Conservation (phyloP, 1,140 invertebrate species). For the Aleiodes sp. region DNA sequence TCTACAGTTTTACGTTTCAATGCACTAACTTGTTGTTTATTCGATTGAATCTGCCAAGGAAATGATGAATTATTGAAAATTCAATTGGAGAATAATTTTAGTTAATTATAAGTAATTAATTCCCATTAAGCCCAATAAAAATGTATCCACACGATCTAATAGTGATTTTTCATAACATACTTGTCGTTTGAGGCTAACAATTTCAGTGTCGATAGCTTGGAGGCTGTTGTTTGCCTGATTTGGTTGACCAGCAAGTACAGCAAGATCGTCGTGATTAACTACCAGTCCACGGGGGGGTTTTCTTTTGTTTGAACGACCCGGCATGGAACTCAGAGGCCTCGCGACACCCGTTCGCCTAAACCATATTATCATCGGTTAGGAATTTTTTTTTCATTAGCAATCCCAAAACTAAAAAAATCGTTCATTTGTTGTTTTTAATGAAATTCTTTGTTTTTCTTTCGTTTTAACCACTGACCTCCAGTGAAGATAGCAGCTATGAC, state of each 20-base stretch:
- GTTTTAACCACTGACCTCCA: constrained; percentile 73
- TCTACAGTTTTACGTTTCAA: constrained; percentile 80
- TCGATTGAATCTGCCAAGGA: constrained; percentile 81
- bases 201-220: constrained; percentile 90
- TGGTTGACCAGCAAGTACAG: constrained; percentile 79
- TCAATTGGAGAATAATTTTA: neutral
- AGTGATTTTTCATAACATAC: constrained; percentile 69
- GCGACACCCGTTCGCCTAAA: constrained; percentile 64
- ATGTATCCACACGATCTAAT: constrained; percentile 64
- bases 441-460: neutral
- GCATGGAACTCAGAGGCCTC: constrained; percentile 68
- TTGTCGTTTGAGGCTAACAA: constrained; percentile 93
- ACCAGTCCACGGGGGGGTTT: constrained; percentile 96
- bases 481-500: constrained; percentile 82
- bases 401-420: too few relatives aligned
- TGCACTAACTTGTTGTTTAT: constrained; percentile 91
- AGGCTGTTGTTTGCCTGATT: constrained; percentile 85
- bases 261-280: constrained; percentile 95
- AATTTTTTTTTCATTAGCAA: constrained; percentile 10
- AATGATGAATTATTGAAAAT: constrained; percentile 12
- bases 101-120: constrained; percentile 27
- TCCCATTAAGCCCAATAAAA: constrained; percentile 41
- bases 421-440: constrained; percentile 6
- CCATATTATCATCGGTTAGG: constrained; percentile 29
- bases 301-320: constrained; percentile 82